Conservation (phyloP, 2,113 vertebrate genomes). For the Mungos mungo region DNA sequence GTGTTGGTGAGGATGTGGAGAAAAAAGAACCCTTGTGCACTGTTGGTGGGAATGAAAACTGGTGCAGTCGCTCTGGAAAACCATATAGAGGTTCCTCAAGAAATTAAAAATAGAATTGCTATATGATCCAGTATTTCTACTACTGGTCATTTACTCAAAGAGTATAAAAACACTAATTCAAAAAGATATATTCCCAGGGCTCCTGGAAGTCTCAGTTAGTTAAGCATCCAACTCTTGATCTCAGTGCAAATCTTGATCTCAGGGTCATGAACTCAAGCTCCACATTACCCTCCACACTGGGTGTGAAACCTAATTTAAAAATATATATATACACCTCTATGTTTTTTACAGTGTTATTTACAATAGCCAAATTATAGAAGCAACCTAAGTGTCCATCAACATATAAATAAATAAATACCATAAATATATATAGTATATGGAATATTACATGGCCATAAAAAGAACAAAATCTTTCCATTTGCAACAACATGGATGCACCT, state of each 20-base stretch:
- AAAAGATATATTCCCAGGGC: background rate
- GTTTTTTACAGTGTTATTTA: background rate
- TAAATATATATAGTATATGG: no score
- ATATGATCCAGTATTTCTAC: background rate
- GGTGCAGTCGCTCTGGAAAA: background rate
- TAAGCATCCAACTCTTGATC: no score
- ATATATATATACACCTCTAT: background rate
- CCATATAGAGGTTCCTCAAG: background rate
- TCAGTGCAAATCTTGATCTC: no score
- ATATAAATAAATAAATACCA: background rate
- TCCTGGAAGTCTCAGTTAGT: no score
- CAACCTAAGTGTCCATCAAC: background rate
- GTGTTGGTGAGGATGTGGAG: background rate
- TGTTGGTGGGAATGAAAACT: background rate
- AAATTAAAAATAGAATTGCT: background rate
- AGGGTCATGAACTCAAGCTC: no score
- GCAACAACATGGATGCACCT: background rate
- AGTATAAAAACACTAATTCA: background rate
- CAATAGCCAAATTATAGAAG: background rate
- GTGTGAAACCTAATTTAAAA: background rate
- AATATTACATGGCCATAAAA: background rate
- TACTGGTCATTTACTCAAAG: background rate
- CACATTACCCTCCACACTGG: no score
- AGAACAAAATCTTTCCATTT: background rate
- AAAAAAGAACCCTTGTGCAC: background rate